Base-by-base conservation (phyloP, 2,797 vertebrate species). In the Ceyx erithaca region DNA sequence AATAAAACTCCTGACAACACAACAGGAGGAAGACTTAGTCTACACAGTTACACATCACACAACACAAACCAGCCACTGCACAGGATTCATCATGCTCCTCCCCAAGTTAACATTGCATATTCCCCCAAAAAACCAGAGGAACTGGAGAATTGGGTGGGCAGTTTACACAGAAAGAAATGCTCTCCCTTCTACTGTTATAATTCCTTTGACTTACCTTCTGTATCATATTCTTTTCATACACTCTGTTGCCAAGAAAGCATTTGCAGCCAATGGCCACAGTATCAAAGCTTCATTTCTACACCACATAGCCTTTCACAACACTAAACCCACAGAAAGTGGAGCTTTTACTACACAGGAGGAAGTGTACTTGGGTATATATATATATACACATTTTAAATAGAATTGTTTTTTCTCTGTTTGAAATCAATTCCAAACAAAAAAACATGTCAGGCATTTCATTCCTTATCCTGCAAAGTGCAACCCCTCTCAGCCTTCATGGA, bases 271-370 rank as follows among this genome's bases (percentile, higher is more conserved):
- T 30, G 46, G 58, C 25, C n/a, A 46, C 4, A 54, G 41, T 30
- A 54, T 41, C 17, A 21, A 61, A 63, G 7, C 1, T 57, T 4
- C 4, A 63, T 37, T 87, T 68, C 35, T 72, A 59, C 2, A 66
- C 4, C 33, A 63, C 75, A 84, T 28, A 18, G 17, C 45, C n/a
- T 28, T 63, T 80, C 25, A 43, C 35, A 68, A 46, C 14, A 41
- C 26, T 51, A 62, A 69, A 71, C 18, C 8, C 79, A 75, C 0
- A 51, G 25, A 69, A 87, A 67, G 80, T 14, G 68, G 18, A 90
- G 41, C 8, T 15, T 15, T 15, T 30, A 14, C 6, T 37, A 18
- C 3, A 25, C 0, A 4, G 4, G 11, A 15, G 14, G 6, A 4
- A 31, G 79, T 1, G 5, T 14, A 26, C 33, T 62, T 26, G 4